A percentile compares a stretch with the other conserved stretches of the same genome.
These are phyloP conservation scores for Hanleya hanleyi DNA, from an alignment of 2,888 invertebrate genomes.

Conservation along the genomic window DNA sequence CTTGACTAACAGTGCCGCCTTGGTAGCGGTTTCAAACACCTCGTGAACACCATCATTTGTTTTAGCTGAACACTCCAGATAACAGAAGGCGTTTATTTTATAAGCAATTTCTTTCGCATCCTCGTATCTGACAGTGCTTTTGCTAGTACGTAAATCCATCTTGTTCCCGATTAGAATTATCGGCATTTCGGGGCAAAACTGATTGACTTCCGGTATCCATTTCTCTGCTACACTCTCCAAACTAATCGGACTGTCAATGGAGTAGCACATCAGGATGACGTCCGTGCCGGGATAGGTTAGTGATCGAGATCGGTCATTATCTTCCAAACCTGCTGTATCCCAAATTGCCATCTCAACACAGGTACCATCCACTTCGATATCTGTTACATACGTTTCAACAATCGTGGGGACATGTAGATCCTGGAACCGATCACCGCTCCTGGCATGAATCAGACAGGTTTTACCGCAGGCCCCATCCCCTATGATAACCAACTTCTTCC, in stretches of 20 bases:
- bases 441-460: conserved; percentile 98
- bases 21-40: conserved; percentile 98
- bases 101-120: conserved; percentile 98
- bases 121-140: conserved; percentile 94
- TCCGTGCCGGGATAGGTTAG: conserved; percentile 98
- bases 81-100: conserved; percentile 98
- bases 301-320: conserved; percentile 94
- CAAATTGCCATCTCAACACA: conserved; percentile 77
- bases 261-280: conserved; percentile 99
- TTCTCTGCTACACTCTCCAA: conserved; percentile 99
- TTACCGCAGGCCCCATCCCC: conserved; percentile 99
- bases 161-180: conserved; percentile 99
- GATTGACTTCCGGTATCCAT: conserved; percentile 93
- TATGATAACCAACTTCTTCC: conserved; percentile 98
- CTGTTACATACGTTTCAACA: conserved; percentile 99
- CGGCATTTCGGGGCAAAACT: conserved; percentile 98
- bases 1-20: conserved; percentile 94
- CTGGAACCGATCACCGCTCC: conserved; percentile 99
- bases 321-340: conserved; percentile 98
- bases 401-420: conserved; percentile 99
- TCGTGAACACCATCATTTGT: conserved; percentile 99
- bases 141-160: conserved; percentile 92
- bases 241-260: conserved; percentile 98
- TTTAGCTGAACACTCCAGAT: conserved; percentile 99
- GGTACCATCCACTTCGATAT: conserved; percentile 97